Evolutionary conservation across 1,140 invertebrate genomes (phyloP).

Genomic region (Elysia chlorotica): DNA sequence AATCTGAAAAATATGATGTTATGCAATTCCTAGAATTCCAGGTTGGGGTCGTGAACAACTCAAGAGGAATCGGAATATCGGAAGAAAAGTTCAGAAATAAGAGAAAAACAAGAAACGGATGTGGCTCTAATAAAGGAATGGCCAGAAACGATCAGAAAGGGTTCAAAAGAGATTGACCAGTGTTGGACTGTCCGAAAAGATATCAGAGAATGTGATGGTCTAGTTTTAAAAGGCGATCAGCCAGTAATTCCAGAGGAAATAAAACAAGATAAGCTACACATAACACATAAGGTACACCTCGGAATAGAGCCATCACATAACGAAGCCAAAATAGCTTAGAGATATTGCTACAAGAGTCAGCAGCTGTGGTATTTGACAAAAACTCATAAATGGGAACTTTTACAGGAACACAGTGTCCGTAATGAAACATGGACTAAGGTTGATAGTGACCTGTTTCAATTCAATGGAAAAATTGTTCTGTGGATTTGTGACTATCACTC

Average conservation of each 20-base stretch:
- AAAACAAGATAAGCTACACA: constrained; percentile 48
- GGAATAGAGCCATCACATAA: constrained; percentile 59
- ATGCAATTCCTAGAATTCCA: no score
- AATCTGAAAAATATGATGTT: neutral
- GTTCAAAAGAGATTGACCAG: constrained; percentile 33
- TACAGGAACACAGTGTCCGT: no score
- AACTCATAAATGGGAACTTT: no score
- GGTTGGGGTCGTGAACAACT: no score
- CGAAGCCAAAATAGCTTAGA: no score
- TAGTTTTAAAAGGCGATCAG: constrained; percentile 49
- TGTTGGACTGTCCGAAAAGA: constrained; percentile 61
- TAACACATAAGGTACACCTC: constrained; percentile 60
- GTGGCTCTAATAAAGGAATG: constrained; percentile 45
- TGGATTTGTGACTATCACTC: neutral
- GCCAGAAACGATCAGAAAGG: constrained; percentile 52
- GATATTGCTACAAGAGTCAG: no score
- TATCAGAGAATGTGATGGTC: constrained; percentile 44
- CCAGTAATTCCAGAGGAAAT: constrained; percentile 54
- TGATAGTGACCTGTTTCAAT: neutral
- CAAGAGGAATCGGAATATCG: no score
- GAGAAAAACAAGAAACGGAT: neutral
- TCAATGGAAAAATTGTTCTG: neutral
- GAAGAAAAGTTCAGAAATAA: neutral
- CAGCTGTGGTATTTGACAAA: no score
- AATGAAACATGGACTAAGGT: neutral